phyloP scores from a whole-genome alignment of 2,797 vertebrate species.

The Lagocephalus sceleratus region DNA sequence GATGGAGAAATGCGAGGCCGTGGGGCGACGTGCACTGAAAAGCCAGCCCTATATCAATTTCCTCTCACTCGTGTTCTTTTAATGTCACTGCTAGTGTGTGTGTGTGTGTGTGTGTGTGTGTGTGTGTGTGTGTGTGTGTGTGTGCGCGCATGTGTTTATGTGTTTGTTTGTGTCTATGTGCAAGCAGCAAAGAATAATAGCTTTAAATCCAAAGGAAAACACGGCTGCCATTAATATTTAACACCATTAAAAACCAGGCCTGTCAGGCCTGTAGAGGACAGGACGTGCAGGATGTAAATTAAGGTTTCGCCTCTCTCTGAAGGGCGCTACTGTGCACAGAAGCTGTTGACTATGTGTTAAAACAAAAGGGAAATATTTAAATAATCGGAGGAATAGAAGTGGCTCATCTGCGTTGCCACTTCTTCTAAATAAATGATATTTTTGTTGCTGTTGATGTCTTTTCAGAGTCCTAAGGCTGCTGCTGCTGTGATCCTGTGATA shows the following conservation, averaged over 20 bases:
- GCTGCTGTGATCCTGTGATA: no score
- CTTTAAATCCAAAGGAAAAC: constrained; percentile 34
- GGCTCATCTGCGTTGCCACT: no score
- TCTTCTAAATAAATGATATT: no score
- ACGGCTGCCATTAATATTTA: constrained; percentile 25
- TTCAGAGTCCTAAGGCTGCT: no score
- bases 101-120: constrained; percentile 14
- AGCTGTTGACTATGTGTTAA: no score
- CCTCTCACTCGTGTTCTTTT: constrained; percentile 27
- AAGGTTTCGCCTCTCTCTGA: no score
- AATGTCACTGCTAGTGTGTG: constrained; percentile 30
- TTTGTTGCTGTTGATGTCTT: no score
- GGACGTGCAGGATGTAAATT: background rate
- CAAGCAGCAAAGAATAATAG: constrained; percentile 13
- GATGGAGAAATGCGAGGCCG: background rate
- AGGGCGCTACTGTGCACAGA: no score
- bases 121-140: constrained; percentile 16
- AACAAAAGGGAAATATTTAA: no score
- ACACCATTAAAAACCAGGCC: constrained; percentile 10
- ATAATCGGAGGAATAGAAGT: no score
- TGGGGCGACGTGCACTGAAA: constrained; percentile 1
- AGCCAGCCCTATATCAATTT: constrained; percentile 28
- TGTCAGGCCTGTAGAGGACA: no score
- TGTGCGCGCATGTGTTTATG: constrained; percentile 15
- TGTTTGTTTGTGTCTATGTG: constrained; percentile 15